Conservation (phyloP, 2,797 vertebrate species). For the Myripristis jacobus region DNA sequence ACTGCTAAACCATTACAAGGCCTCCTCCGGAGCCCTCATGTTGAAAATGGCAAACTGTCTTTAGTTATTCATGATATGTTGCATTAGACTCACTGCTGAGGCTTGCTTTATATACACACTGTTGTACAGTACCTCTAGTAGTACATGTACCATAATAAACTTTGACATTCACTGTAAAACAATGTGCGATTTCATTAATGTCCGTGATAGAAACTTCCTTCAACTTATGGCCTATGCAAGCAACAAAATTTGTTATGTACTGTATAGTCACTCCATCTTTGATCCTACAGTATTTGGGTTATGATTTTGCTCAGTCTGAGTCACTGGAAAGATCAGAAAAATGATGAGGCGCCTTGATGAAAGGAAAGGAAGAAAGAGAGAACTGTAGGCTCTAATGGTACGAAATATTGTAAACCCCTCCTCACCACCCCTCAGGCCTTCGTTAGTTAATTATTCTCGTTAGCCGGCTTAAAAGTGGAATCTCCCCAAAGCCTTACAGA, state of each 20-base stretch:
- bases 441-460: constrained; percentile 77
- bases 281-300: neutral
- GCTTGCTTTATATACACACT: constrained; percentile 42
- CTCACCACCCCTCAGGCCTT: constrained; percentile 57
- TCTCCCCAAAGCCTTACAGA: constrained; percentile 71
- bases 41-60: constrained; percentile 64
- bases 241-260: neutral
- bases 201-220: constrained; percentile 30
- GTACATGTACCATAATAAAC: constrained; percentile 4
- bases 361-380: constrained; percentile 27
- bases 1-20: constrained; percentile 65
- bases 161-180: constrained; percentile 19
- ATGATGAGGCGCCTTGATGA: constrained; percentile 28
- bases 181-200: constrained; percentile 43
- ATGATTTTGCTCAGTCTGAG: constrained; percentile 10
- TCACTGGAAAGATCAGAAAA: constrained; percentile 21
- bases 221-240: constrained; percentile 15
- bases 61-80: constrained; percentile 79
- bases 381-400: constrained; percentile 28
- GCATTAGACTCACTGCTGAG: constrained; percentile 60
- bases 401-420: constrained; percentile 23
- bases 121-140: constrained; percentile 24
- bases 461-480: constrained; percentile 75
- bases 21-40: constrained; percentile 48
- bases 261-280: constrained; percentile 1